These are phyloP conservation scores for Sinella curviseta DNA, from an alignment of 1,140 invertebrate genomes.

Conservation along the genomic window DNA sequence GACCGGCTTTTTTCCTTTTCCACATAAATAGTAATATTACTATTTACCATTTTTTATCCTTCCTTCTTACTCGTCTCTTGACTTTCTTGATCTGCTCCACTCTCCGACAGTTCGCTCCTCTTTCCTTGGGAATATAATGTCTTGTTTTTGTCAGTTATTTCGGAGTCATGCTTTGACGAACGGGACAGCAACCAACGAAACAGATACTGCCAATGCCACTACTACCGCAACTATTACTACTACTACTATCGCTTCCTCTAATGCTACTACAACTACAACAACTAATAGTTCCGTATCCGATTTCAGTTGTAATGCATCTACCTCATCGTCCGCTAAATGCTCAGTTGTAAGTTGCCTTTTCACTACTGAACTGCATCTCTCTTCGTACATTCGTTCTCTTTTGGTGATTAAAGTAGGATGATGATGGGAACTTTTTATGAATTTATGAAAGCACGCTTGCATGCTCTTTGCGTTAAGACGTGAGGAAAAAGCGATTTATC, in stretches of 20 bases:
- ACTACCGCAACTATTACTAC: not conserved
- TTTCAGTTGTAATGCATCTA: constrained; percentile 15
- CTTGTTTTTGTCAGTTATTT: constrained; percentile 23
- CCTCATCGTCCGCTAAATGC: not conserved
- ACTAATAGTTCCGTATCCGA: constrained; percentile 24
- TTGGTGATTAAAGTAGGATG: too few species aligned
- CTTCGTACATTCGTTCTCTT: not conserved
- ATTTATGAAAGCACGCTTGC: too few species aligned
- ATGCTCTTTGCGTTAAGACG: too few species aligned
- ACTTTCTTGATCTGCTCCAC: not conserved
- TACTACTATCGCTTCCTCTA: too few species aligned
- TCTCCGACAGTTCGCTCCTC: too few species aligned
- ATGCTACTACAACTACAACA: not conserved
- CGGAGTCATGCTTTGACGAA: constrained; percentile 18
- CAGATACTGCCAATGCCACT: not conserved
- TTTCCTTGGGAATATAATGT: not conserved
- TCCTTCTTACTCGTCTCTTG: not conserved
- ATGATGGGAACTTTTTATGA: too few species aligned
- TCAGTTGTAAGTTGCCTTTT: not conserved
- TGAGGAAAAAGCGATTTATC: too few species aligned
- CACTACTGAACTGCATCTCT: not conserved
- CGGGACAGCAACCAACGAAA: constrained; percentile 1
- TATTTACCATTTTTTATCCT: not conserved
- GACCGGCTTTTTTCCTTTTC: constrained; percentile 1
- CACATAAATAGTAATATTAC: not conserved